Evolutionary conservation across 37 sponge, comb jelly and placozoan genomes (phyloP), one percentile per base, ranked within the genome.

Genomic region (Halichondria panicea): DNA sequence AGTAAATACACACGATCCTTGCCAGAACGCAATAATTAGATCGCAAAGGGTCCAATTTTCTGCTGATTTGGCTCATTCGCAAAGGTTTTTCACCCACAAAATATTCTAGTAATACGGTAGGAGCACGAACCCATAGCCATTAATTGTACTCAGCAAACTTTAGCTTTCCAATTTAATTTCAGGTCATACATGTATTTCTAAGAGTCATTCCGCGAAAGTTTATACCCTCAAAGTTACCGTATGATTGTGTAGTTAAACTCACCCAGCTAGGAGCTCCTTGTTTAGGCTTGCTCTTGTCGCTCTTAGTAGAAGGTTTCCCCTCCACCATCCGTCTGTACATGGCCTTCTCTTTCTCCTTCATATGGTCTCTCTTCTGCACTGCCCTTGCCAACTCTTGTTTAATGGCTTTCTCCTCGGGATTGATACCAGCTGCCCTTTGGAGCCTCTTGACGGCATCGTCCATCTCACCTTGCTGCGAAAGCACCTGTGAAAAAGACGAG

Each of bases 371-470:
- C 37, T 55, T 50, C 22, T 68, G 31, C 61, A 54, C 39, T 6
- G 59, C 68, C 45, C 52, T 43, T 0, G 42, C 62, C 6, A 75
- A 62, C 46, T 74, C 69, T 24, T 7, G 42, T 40, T 15, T 12
- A 30, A 63, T 40, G 7, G 79, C 86, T 75, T 81, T 91, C 22
- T 85, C 86, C 11, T 77, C 78, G 18, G 91, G 87, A 32, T 59
- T 68, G 21, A 78, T 73, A 5, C 69, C 63, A 0, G 40, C 45
- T 2, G 91, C 91, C 37, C 68, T 77, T 66, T 81, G 74, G 15
- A 91, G 69, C 0, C 39, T 8, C 38, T 55, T n/a, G 5, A 91
- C 48, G 30, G 87, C 86, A 19, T 59, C 60, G 2, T 76, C 71
- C 44, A 66, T 30, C 24, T 91, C 91, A 0, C 87, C 86, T 53